Base-by-base conservation (phyloP, 2,113 vertebrate genomes). In the Aythya baeri region DNA sequence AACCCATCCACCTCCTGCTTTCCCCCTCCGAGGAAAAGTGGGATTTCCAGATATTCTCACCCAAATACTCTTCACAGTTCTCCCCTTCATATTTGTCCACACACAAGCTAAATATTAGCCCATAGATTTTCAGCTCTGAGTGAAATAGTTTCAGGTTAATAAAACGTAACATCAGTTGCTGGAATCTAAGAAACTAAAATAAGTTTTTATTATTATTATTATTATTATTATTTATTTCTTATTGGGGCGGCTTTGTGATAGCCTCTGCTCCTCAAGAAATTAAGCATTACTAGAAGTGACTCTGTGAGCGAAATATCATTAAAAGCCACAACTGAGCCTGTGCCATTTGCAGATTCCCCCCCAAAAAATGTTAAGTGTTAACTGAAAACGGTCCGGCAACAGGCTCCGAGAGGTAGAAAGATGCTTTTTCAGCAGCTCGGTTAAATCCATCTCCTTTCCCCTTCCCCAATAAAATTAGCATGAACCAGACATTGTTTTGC, bases 401-500 rank as follows among this genome's bases (percentile, higher is more conserved):
- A 93, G 91, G 76, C 86, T 92, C 81, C 34, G 54, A 95, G 96
- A 89, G 58, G 91, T 93, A 87, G 74, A 96, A 96, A 96, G 93
- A 91, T 94, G 94, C 71, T 55, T 94, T 97, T 93, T 93, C 83
- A 93, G 91, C 92, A 87, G 88, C 93, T 91, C 27, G 13, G 55
- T 61, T 85, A 46, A 91, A 87, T 87, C 75, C 88, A 11, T 85
- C 91, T 76, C 43, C 87, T 93, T 88, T 95, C 77, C 87, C 66
- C 82, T 92, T 90, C 78, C 73, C 83, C 93, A 81, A 49, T 95
- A 96, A 96, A 96, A 94, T 95, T 62, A 95, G 95, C 93, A 86
- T 22, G 80, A 89, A 93, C 27, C 95, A 96, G 92, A 94, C 96
- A 80, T 74, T 76, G 82, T 93, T 97, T 94, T 78, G 71, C 87